Conservation (phyloP, 2,797 vertebrate species). For the Cynodonichthys magdalenae region DNA sequence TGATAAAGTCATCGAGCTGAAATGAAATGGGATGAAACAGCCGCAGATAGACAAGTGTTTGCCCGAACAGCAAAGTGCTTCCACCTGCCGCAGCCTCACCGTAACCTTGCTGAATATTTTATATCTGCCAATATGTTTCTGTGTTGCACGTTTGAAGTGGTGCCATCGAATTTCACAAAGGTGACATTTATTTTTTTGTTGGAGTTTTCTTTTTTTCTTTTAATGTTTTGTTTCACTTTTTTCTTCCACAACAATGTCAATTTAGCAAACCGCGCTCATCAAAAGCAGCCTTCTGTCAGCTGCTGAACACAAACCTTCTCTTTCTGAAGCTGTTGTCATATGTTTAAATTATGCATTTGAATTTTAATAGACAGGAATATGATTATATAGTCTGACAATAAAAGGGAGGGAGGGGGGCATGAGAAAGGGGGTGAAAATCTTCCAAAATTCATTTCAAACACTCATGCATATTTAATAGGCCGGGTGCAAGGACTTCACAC, state of each 20-base stretch:
- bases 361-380: conserved; percentile 79
- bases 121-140: conserved; percentile 59
- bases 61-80: conserved; percentile 7
- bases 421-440: conserved; percentile 18
- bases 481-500: conserved; percentile 70
- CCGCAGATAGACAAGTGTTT: conserved; percentile 47
- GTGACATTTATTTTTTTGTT: conserved; percentile 28
- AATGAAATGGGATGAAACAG: conserved; percentile 33
- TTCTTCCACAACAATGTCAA: conserved; percentile 57
- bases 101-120: conserved; percentile 69
- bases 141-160: conserved; percentile 65
- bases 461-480: conserved; percentile 78
- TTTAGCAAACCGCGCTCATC: conserved; percentile 66
- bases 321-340: conserved; percentile 61
- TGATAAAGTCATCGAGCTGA: conserved; percentile 49
- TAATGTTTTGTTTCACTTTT: conserved; percentile 48
- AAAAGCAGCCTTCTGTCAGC: conserved; percentile 68
- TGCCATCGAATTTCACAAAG: conserved; percentile 47
- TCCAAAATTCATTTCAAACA: conserved; percentile 78
- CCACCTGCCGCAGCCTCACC: conserved; percentile 57
- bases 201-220: conserved; percentile 36
- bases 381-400: conserved; percentile 78
- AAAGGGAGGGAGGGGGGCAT: conserved; percentile 14
- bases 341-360: conserved; percentile 76
- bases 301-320: conserved; percentile 57